These are phyloP conservation scores for Ptyas mucosa DNA, from an alignment of 2,113 vertebrate species.

Conservation along the genomic window DNA sequence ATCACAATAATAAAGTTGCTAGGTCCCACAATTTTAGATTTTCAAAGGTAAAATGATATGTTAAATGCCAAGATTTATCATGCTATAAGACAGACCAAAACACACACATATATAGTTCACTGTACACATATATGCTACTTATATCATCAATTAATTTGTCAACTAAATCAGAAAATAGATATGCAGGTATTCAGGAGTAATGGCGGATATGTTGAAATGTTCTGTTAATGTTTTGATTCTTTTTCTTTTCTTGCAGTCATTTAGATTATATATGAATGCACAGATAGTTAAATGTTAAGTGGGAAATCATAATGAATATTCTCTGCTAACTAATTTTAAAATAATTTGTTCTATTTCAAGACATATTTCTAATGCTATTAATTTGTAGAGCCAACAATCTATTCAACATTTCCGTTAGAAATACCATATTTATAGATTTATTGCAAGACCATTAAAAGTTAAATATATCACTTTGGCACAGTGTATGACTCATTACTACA, in stretches of 20 bases:
- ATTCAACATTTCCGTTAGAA: not conserved
- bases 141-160: constrained; percentile 16
- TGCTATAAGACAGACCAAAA: not conserved
- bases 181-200: not conserved
- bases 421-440: not conserved
- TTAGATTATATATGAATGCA: not conserved
- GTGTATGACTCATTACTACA: not conserved
- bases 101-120: not conserved
- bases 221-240: not conserved
- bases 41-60: not conserved
- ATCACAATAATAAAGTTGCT: not conserved
- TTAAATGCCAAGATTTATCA: not conserved
- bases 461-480: constrained; percentile 3
- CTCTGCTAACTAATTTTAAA: not conserved
- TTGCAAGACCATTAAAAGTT: not conserved
- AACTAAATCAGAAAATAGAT: constrained; percentile 15
- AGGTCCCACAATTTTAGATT: not conserved
- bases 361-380: not conserved
- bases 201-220: not conserved
- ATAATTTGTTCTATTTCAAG: not conserved
- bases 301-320: not conserved
- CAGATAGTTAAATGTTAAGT: constrained; percentile 20
- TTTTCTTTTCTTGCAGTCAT: not conserved
- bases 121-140: not conserved
- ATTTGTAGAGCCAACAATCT: not conserved